Percentiles rank a stretch among this genome's conserved stretches.
phyloP scores from a whole-genome alignment of 2,888 invertebrate species.

The Caenorhabditis parvicauda region DNA sequence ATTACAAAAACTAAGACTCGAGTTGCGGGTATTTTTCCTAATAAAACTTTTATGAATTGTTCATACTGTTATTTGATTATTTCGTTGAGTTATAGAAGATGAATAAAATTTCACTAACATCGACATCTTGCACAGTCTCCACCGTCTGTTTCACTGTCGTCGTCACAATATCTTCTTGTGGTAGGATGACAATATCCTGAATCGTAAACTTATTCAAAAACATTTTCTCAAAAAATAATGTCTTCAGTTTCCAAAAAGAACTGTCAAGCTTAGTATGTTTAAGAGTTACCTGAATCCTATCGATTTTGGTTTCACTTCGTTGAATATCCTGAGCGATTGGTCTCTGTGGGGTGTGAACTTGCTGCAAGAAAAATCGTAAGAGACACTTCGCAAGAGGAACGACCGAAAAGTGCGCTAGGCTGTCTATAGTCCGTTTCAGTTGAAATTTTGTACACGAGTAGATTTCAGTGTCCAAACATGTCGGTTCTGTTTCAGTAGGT shows the following conservation, averaged over 20 bases:
- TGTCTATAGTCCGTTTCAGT: no score
- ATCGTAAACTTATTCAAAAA: no score
- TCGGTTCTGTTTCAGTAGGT: no score
- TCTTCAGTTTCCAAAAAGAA: no score
- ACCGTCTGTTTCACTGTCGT: conserved; percentile 20
- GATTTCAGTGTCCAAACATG: no score
- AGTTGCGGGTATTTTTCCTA: not conserved
- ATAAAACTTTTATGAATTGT: not conserved
- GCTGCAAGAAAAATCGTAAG: conserved; percentile 11
- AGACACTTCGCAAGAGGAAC: not conserved
- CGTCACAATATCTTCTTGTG: conserved; percentile 9
- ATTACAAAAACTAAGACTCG: not conserved
- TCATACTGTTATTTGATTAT: not conserved
- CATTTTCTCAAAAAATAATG: no score
- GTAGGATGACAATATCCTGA: conserved; percentile 20
- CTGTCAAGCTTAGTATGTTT: no score
- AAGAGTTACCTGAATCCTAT: conserved; percentile 23
- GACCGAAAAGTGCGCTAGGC: no score
- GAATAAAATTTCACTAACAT: conserved; percentile 18
- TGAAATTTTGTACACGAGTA: no score
- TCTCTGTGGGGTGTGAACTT: conserved; percentile 25
- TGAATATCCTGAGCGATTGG: conserved; percentile 19
- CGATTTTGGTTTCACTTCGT: conserved; percentile 24
- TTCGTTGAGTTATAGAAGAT: no score
- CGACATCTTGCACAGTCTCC: conserved; percentile 14